Conservation (phyloP, 1,140 invertebrate genomes). For the Rhizoglyphus robini region DNA sequence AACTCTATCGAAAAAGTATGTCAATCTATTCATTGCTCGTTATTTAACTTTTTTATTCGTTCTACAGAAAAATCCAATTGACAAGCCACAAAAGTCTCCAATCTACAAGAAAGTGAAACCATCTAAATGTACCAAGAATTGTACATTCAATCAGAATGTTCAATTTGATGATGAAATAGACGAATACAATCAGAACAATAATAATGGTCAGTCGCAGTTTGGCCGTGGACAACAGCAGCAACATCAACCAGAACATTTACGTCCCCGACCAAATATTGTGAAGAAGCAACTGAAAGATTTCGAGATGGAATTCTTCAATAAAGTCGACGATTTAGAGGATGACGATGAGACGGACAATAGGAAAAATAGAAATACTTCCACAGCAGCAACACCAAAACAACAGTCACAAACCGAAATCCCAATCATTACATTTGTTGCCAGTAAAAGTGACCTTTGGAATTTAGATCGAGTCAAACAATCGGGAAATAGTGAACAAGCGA, state of each 20-base stretch:
- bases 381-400: no score
- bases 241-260: neutral
- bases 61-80: neutral
- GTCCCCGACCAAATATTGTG: constrained; percentile 6
- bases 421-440: constrained; percentile 1
- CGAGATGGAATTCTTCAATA: neutral
- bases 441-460: neutral
- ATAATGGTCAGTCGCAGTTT: no score
- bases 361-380: neutral
- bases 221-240: no score
- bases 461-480: neutral
- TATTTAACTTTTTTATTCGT: neutral
- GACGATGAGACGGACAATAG: neutral
- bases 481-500: neutral
- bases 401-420: neutral
- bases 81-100: no score
- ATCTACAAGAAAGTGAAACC: no score
- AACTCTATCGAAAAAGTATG: constrained; percentile 1
- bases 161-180: constrained; percentile 4
- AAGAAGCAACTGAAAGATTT: constrained; percentile 7
- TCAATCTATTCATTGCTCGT: neutral
- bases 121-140: neutral
- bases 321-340: neutral
- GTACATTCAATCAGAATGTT: constrained; percentile 1
- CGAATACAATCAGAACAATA: no score